These are phyloP conservation scores for Andricus quercusramuli DNA, from an alignment of 2,888 invertebrate species.

Conservation along the genomic window DNA sequence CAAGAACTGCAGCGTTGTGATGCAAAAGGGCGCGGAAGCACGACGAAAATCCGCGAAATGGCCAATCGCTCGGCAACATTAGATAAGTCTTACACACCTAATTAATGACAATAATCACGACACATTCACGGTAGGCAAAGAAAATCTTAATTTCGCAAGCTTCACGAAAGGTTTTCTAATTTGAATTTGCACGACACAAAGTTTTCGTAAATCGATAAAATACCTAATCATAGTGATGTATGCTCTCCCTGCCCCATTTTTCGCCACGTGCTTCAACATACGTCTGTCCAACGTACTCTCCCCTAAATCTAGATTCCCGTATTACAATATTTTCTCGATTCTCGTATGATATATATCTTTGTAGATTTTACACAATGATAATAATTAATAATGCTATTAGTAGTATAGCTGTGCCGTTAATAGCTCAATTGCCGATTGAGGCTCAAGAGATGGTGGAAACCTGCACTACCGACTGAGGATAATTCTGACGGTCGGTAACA, in stretches of 20 bases:
- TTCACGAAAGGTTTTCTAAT: conserved; percentile 59
- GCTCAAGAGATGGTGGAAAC: too few relatives aligned
- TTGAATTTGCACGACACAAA: conserved; percentile 47
- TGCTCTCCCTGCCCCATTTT: conserved; percentile 53
- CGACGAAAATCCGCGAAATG: conserved; percentile 47
- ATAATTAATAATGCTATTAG: conserved; percentile 38
- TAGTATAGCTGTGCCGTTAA: too few relatives aligned
- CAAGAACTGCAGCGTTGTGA: conserved; percentile 3
- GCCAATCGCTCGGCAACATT: conserved; percentile 46
- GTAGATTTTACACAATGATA: conserved; percentile 49
- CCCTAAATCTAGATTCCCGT: conserved; percentile 37
- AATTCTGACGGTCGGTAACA: too few relatives aligned
- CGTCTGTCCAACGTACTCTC: conserved; percentile 37
- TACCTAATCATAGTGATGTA: conserved; percentile 54
- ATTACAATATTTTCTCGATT: conserved; percentile 43
- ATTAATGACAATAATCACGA: conserved; percentile 49
- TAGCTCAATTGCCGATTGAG: too few relatives aligned
- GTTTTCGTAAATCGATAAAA: conserved; percentile 55
- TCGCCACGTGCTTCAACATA: conserved; percentile 54
- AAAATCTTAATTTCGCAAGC: conserved; percentile 57
- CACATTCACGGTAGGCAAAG: conserved; percentile 55
- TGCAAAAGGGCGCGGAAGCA: conserved; percentile 42
- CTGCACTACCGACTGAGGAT: too few relatives aligned
- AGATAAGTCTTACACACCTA: conserved; percentile 46
- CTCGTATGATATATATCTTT: conserved; percentile 43